These are phyloP conservation scores for Zaprionus taronus DNA, from an alignment of 1,140 invertebrate species.

Conservation along the genomic window DNA sequence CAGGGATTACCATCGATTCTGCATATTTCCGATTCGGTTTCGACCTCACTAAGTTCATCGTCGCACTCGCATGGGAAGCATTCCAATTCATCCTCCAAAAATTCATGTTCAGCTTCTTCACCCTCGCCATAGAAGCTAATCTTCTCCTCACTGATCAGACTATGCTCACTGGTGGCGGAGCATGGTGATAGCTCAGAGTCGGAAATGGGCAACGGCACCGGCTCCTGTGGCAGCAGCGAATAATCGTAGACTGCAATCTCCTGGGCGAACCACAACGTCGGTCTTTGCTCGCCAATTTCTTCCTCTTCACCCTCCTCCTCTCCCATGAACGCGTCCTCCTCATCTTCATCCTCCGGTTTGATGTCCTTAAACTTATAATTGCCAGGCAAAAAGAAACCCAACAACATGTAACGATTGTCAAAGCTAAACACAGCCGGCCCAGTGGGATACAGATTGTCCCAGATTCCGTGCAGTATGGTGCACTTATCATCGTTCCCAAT, in stretches of 20 bases:
- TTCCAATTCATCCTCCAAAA: slow-evolving; percentile 62
- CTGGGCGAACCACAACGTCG: slow-evolving; percentile 87
- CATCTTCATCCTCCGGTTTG: background rate
- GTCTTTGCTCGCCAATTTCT: slow-evolving; percentile 68
- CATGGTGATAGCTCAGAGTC: slow-evolving; percentile 86
- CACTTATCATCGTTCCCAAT: slow-evolving; percentile 85
- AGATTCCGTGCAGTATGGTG: slow-evolving; percentile 87
- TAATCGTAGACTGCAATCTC: slow-evolving; percentile 88
- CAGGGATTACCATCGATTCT: slow-evolving; percentile 66
- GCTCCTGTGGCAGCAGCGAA: slow-evolving; percentile 88
- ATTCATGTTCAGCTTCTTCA: slow-evolving; percentile 79
- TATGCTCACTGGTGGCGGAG: slow-evolving; percentile 66
- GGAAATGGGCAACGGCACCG: slow-evolving; percentile 86
- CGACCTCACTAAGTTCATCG: slow-evolving; percentile 56
- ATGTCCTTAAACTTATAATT: slow-evolving; percentile 21
- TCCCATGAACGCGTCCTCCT: slow-evolving; percentile 68
- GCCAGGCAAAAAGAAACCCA: slow-evolving; percentile 86
- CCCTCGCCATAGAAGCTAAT: slow-evolving; percentile 69
- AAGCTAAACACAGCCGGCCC: slow-evolving; percentile 89
- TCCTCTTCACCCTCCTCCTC: slow-evolving; percentile 84
- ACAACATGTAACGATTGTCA: slow-evolving; percentile 88
- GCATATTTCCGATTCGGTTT: slow-evolving; percentile 62
- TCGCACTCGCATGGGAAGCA: slow-evolving; percentile 72
- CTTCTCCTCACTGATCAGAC: slow-evolving; percentile 54
- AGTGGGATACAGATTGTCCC: slow-evolving; percentile 87